phyloP scores from a whole-genome alignment of 2,888 invertebrate genomes.

The Drosophila vallismaia region DNA sequence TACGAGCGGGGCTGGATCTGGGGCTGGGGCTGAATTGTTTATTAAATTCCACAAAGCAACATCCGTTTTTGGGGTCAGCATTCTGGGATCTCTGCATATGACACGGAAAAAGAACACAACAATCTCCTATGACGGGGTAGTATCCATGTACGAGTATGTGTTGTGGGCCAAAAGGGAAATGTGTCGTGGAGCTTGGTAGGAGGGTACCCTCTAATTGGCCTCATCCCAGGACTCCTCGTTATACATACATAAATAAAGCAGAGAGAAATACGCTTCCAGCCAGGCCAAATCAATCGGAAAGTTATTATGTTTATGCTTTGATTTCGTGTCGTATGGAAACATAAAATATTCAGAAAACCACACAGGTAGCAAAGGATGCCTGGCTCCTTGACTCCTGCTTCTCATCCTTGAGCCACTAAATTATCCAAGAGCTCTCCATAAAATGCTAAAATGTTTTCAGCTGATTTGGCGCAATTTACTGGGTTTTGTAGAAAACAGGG shows the following conservation, averaged over 20 bases:
- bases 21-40: slow-evolving; percentile 25
- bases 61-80: slow-evolving; percentile 43
- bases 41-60: slow-evolving; percentile 52
- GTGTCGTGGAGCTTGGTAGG: neutral
- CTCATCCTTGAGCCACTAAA: slow-evolving; percentile 16
- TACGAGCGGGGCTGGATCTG: slow-evolving; percentile 2
- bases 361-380: slow-evolving; percentile 10
- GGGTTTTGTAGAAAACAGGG: slow-evolving; percentile 17
- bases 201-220: slow-evolving; percentile 26
- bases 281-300: slow-evolving; percentile 64
- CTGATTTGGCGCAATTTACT: slow-evolving; percentile 39
- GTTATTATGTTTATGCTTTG: slow-evolving; percentile 54
- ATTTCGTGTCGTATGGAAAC: slow-evolving; percentile 48
- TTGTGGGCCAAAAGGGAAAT: slow-evolving; percentile 10
- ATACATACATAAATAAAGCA: slow-evolving; percentile 21
- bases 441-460: slow-evolving; percentile 39
- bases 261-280: slow-evolving; percentile 31
- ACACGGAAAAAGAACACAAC: slow-evolving; percentile 42
- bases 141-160: neutral
- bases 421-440: slow-evolving; percentile 24
- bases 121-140: neutral
- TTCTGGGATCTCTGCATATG: slow-evolving; percentile 51
- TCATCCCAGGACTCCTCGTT: slow-evolving; percentile 10
- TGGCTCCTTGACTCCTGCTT: slow-evolving; percentile 3
- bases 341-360: slow-evolving; percentile 18